These are phyloP conservation scores for Megaleporinus macrocephalus DNA, from an alignment of 2,113 vertebrate species.

Conservation along the genomic window DNA sequence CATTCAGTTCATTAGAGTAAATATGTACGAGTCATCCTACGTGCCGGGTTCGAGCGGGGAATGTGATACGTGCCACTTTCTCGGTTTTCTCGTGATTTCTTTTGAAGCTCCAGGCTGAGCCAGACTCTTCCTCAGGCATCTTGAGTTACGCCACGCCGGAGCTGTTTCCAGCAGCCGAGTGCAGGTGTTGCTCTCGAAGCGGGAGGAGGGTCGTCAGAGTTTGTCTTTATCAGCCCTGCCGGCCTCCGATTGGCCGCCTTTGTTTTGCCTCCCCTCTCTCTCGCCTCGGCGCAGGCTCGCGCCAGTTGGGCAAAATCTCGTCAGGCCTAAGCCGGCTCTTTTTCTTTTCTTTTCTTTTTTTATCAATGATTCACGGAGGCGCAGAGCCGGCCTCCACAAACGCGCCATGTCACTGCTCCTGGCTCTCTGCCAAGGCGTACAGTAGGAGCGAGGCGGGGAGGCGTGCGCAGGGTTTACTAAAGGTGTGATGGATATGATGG, in stretches of 20 bases:
- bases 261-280: constrained; percentile 12
- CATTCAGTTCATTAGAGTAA: background rate
- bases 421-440: constrained; percentile 61
- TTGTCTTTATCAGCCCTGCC: constrained; percentile 31
- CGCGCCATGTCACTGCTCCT: constrained; percentile 70
- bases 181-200: constrained; percentile 40
- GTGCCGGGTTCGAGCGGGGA: background rate
- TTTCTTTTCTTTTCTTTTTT: too few species aligned
- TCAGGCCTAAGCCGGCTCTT: constrained; percentile 26
- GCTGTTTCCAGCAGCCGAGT: background rate
- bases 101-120: background rate
- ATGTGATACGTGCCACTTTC: background rate
- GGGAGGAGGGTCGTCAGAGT: constrained; percentile 39
- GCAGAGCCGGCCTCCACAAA: constrained; percentile 51
- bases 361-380: constrained; percentile 76
- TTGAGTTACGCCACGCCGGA: background rate
- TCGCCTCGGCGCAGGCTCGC: background rate
- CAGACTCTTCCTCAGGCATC: background rate
- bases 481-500: constrained; percentile 61
- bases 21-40: background rate
- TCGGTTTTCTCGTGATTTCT: background rate
- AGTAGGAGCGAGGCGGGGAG: constrained; percentile 24
- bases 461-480: constrained; percentile 66
- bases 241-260: constrained; percentile 36
- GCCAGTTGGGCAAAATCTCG: constrained; percentile 48